Evolutionary conservation across 2,888 invertebrate species (phyloP).

Genomic region (Lamellibrachia columna): DNA sequence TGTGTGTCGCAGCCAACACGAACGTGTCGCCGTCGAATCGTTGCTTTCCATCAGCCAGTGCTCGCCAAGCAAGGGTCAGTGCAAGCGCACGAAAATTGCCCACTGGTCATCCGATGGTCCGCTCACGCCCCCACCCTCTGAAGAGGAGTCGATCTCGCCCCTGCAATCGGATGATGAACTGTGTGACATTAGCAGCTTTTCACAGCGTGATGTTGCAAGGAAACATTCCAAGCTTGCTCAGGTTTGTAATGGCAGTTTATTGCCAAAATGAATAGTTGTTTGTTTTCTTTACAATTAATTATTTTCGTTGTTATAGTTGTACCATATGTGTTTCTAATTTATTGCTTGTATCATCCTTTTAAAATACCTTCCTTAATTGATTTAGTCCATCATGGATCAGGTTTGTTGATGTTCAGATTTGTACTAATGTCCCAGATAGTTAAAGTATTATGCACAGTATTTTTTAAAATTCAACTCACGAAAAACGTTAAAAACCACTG

Average conservation of each 20-base stretch:
- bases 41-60: slow-evolving; percentile 59
- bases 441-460: too few relatives aligned
- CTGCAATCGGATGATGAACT: background rate
- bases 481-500: too few relatives aligned
- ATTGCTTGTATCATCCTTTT: background rate
- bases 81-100: background rate
- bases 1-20: slow-evolving; percentile 33
- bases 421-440: too few relatives aligned
- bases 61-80: slow-evolving; percentile 18
- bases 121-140: slow-evolving; percentile 7
- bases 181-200: background rate
- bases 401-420: too few relatives aligned
- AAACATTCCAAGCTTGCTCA: slow-evolving; percentile 40
- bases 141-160: background rate
- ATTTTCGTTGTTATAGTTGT: too few relatives aligned
- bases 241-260: slow-evolving; percentile 25
- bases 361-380: too few relatives aligned
- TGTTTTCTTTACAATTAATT: background rate
- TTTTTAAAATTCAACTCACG: too few relatives aligned
- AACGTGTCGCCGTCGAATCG: slow-evolving; percentile 65
- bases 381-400: too few relatives aligned
- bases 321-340: background rate
- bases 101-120: background rate
- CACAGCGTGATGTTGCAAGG: background rate
- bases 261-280: background rate